Conservation (phyloP, 2,797 vertebrate genomes). For the Geotrypetes seraphini region DNA sequence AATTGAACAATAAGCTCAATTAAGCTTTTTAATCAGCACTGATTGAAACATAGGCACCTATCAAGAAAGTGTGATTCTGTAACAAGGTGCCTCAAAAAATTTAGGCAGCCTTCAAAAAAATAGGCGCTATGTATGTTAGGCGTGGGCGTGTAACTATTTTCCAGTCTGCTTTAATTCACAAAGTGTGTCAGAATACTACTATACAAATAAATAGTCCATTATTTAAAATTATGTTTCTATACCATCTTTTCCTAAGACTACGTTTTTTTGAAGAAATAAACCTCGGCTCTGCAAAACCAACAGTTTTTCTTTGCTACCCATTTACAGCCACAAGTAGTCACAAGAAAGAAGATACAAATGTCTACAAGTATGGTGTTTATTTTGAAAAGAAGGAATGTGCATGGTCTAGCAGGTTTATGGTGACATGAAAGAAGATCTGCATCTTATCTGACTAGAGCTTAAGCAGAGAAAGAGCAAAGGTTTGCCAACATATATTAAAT, state of each 20-base stretch:
- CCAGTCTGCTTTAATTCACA: too few species aligned
- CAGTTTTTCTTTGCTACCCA: not conserved
- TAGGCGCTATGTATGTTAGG: too few species aligned
- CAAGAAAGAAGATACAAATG: constrained; percentile 6
- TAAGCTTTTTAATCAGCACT: too few species aligned
- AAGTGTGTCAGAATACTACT: too few species aligned
- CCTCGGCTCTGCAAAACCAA: not conserved
- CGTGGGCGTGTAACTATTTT: too few species aligned
- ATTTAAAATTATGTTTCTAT: too few species aligned
- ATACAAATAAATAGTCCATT: too few species aligned
- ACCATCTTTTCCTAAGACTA: constrained; percentile 1
- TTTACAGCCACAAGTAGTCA: constrained; percentile 7
- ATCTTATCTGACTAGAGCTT: constrained; percentile 31
- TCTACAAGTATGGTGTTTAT: constrained; percentile 23
- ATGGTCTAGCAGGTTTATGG: constrained; percentile 16
- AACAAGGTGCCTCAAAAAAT: too few species aligned
- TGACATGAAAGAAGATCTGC: constrained; percentile 27
- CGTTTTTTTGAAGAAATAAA: not conserved
- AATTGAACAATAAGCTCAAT: too few species aligned
- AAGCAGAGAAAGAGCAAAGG: constrained; percentile 17
- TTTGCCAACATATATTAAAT: constrained; percentile 25
- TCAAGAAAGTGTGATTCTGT: too few species aligned
- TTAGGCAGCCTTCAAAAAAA: too few species aligned
- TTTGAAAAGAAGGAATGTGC: constrained; percentile 11
- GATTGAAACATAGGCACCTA: too few species aligned